Evolutionary conservation across 2,797 vertebrate species (phyloP), one percentile per base, ranked within the genome.

Genomic region (Muscicapa striata): DNA sequence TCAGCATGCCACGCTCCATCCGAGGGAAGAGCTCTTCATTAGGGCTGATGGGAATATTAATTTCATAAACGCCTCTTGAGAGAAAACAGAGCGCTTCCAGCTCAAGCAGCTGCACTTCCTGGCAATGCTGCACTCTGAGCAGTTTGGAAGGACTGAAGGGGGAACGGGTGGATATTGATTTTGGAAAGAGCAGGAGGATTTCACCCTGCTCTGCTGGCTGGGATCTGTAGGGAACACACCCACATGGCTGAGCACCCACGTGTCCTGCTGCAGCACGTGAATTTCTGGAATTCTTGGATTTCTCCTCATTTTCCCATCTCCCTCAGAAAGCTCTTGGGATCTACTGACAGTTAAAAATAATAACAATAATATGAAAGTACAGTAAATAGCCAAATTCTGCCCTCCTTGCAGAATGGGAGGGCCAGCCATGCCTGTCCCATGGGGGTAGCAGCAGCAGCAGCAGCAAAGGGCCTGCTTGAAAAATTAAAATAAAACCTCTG

Each of bases 121-220:
- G 66, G 43, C 55, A 36, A 66, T 17, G 52, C 78, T 64, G 38
- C 24, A 1, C 41, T 72, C 57, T 12, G 62, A 67, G 38, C 15
- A 16, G 18, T 11, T 76, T 6, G 40, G 48, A 30, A 58, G 75
- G 41, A 24, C 48, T 49, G 9, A 16, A 51, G 79, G 41, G 40
- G 72, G 51, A 29, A 20, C 16, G 46, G 66, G 34, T 64, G 85
- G 77, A 66, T 62, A 27, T 27, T 84, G 91, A 9, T 80, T 91
- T 52, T 89, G 55, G 64, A 82, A 73, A 17, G 13, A 62, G 87
- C 30, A 86, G 82, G 66, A 54, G 41, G 72, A 51, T 64, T 74
- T 96, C 74, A 43, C 18, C 58, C 64, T 32, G 70, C 64, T 91
- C 62, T 38, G 11, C 74, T 85, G 77, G 46, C 92, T 95, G 94